A percentile compares a stretch with the other conserved stretches of the same genome.
phyloP scores from a whole-genome alignment of 2,888 invertebrate genomes.

The Phragmatobia fuliginosa region DNA sequence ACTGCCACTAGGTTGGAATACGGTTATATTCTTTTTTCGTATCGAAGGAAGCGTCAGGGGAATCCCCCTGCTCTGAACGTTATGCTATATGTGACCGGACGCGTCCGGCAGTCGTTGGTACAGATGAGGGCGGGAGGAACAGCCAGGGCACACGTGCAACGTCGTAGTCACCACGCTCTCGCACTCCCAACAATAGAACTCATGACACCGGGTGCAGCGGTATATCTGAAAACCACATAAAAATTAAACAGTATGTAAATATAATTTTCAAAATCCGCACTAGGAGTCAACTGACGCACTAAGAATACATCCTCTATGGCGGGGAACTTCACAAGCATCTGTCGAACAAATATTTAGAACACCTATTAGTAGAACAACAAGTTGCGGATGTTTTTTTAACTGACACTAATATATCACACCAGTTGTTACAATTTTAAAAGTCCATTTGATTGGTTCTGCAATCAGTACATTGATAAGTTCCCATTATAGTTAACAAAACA shows the following conservation, averaged over 20 bases:
- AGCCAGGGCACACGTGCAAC: slow-evolving; percentile 98
- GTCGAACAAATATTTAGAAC: no score
- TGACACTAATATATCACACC: background rate
- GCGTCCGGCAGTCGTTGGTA: slow-evolving; percentile 78
- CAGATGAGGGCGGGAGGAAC: slow-evolving; percentile 89
- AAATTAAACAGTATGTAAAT: background rate
- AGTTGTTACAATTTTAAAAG: background rate
- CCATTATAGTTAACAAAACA: no score
- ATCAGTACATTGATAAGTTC: background rate
- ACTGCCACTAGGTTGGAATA: slow-evolving; percentile 12
- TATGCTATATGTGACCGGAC: slow-evolving; percentile 39
- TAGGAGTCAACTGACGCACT: no score
- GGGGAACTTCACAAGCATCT: no score
- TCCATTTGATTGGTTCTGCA: background rate
- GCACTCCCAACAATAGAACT: slow-evolving; percentile 97
- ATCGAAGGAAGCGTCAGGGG: slow-evolving; percentile 10
- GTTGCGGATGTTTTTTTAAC: no score
- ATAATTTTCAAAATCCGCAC: background rate
- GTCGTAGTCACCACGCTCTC: slow-evolving; percentile 97
- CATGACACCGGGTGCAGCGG: slow-evolving; percentile 92
- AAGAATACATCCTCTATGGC: no score
- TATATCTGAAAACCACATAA: slow-evolving; percentile 87
- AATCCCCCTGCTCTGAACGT: background rate
- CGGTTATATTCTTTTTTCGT: slow-evolving; percentile 24
- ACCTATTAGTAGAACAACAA: no score